A percentile compares a stretch with the other conserved stretches of the same genome.
These are phyloP conservation scores for Drosophila nigromelanica DNA, from an alignment of 1,140 invertebrate species.

Conservation along the genomic window DNA sequence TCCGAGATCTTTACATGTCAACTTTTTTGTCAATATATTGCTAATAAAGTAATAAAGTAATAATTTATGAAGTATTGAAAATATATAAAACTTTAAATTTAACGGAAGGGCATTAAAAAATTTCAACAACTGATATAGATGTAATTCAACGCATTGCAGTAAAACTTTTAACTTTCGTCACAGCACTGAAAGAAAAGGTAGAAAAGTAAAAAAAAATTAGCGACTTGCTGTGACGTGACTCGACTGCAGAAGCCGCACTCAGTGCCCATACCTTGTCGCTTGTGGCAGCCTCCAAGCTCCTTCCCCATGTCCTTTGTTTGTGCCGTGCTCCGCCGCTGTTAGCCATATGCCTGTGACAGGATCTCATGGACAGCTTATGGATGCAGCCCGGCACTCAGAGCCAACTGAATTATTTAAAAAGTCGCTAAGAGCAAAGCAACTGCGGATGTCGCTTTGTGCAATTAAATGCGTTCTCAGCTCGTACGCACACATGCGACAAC, in stretches of 20 bases:
- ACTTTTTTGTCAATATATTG: too few species aligned
- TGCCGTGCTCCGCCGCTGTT: conserved; percentile 22
- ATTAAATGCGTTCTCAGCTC: conserved; percentile 71
- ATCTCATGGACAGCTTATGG: conserved; percentile 26
- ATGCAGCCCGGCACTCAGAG: conserved; percentile 49
- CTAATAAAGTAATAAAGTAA: too few species aligned
- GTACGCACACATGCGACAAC: conserved; percentile 73
- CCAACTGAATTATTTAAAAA: conserved; percentile 81
- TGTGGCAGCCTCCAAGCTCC: neutral
- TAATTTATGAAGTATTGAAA: neutral
- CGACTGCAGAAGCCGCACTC: conserved; percentile 50
- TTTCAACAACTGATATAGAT: neutral
- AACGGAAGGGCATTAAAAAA: neutral
- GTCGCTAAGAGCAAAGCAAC: conserved; percentile 62
- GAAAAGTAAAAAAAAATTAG: conserved; percentile 71
- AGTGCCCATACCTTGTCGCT: conserved; percentile 10
- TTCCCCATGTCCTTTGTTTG: conserved; percentile 9
- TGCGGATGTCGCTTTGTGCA: conserved; percentile 65
- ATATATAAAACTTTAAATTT: too few species aligned
- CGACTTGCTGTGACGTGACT: conserved; percentile 75
- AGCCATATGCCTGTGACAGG: conserved; percentile 60
- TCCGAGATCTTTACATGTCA: too few species aligned
- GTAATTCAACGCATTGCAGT: conserved; percentile 61
- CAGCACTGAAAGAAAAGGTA: conserved; percentile 47
- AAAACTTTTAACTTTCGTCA: conserved; percentile 61